A percentile compares a stretch with the other conserved stretches of the same genome.
phyloP scores from a whole-genome alignment of 1,140 invertebrate genomes.

The Mamestra configurata region DNA sequence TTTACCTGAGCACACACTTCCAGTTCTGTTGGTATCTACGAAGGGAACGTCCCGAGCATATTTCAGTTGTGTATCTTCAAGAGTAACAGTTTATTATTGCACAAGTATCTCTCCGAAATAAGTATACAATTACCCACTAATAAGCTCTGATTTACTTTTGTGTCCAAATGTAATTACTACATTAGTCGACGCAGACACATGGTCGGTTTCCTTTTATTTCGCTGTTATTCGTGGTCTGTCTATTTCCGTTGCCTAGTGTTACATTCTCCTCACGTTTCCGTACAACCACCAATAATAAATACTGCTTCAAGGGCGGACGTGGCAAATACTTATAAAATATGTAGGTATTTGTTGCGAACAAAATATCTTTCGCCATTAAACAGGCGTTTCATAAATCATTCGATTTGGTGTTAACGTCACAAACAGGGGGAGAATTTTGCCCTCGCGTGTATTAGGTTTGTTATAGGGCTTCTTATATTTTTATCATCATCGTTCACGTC shows the following conservation, averaged over 20 bases:
- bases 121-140: slow-evolving; percentile 34
- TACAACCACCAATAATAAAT: slow-evolving; percentile 23
- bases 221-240: slow-evolving; percentile 5
- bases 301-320: slow-evolving; percentile 7
- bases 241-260: slow-evolving; percentile 20
- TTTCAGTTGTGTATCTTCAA: neutral
- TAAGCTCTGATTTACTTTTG: slow-evolving; percentile 10
- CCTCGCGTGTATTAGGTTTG: neutral
- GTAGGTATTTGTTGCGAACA: slow-evolving; percentile 26
- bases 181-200: slow-evolving; percentile 34
- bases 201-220: slow-evolving; percentile 26
- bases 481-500: slow-evolving; percentile 4
- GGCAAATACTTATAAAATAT: slow-evolving; percentile 23
- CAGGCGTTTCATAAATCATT: slow-evolving; percentile 27
- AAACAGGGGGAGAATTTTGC: neutral
- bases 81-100: neutral
- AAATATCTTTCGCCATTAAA: slow-evolving; percentile 24
- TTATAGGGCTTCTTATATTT: slow-evolving; percentile 22
- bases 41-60: neutral
- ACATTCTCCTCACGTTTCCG: slow-evolving; percentile 24
- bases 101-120: slow-evolving; percentile 1
- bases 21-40: neutral
- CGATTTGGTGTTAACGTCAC: slow-evolving; percentile 28
- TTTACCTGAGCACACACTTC: neutral
- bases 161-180: slow-evolving; percentile 30